phyloP scores from a whole-genome alignment of 2,113 vertebrate species.

The Engraulis encrasicolus region DNA sequence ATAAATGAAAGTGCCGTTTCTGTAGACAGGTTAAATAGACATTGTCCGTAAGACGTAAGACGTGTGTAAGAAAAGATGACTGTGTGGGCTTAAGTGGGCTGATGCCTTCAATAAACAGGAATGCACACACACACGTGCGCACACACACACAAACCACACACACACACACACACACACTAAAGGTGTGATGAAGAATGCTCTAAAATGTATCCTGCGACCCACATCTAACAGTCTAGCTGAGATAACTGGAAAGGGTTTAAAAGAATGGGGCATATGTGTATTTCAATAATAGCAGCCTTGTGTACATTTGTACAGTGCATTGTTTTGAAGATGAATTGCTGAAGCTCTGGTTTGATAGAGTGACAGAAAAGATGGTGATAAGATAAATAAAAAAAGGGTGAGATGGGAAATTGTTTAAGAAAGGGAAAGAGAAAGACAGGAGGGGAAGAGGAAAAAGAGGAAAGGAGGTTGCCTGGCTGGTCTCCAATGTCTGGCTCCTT shows the following conservation, averaged over 20 bases:
- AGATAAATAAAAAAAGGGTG: neutral
- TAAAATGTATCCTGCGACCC: no score
- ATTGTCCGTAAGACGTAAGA: neutral
- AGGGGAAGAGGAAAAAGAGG: neutral
- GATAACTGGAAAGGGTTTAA: no score
- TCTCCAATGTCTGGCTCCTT: conserved; percentile 2
- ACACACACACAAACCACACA: neutral
- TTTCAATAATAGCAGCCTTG: no score
- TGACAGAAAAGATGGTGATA: neutral
- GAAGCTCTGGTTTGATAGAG: neutral
- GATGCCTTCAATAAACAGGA: neutral
- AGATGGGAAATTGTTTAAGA: neutral
- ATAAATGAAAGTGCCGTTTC: neutral
- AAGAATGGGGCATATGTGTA: no score
- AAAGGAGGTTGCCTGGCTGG: neutral
- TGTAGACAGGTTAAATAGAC: neutral
- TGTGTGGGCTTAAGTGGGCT: neutral
- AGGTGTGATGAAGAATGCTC: no score
- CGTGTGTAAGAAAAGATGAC: neutral
- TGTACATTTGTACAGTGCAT: no score
- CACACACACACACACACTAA: neutral
- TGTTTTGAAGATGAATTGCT: neutral
- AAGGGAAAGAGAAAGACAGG: neutral
- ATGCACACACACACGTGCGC: neutral
- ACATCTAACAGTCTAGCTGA: no score